Conservation (phyloP, 2,888 invertebrate genomes). For the Liopterus haemorrhoidalis region DNA sequence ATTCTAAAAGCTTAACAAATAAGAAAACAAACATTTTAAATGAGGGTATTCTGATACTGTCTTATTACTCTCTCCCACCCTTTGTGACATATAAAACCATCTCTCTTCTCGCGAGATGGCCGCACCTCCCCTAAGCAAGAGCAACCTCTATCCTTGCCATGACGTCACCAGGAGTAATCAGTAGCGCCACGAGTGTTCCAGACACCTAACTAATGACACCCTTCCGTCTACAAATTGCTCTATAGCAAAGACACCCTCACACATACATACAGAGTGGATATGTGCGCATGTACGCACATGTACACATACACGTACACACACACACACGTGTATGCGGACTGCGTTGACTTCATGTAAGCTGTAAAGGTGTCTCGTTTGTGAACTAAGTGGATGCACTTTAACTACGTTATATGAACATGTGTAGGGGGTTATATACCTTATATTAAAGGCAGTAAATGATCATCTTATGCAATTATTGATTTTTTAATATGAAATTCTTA, state of each 20-base stretch:
- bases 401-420: too few species aligned
- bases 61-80: too few species aligned
- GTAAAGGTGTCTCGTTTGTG: too few species aligned
- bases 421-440: too few species aligned
- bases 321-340: not conserved
- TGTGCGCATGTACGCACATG: constrained; percentile 2
- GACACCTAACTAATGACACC: constrained; percentile 48
- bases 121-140: constrained; percentile 7
- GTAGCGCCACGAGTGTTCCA: constrained; percentile 43
- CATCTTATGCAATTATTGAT: too few species aligned
- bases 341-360: not conserved
- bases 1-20: too few species aligned
- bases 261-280: constrained; percentile 11
- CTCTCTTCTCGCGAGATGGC: constrained; percentile 14
- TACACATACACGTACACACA: not conserved
- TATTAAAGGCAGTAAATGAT: too few species aligned
- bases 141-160: constrained; percentile 24
- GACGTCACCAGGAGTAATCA: constrained; percentile 32
- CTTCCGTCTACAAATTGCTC: constrained; percentile 44
- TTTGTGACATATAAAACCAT: too few species aligned
- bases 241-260: constrained; percentile 21
- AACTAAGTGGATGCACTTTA: too few species aligned
- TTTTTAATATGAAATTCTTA: too few species aligned
- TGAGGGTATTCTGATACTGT: too few species aligned
- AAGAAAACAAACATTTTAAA: too few species aligned